A percentile compares a stretch with the other conserved stretches of the same genome.
phyloP scores from a whole-genome alignment of 2,888 invertebrate species.

The Pristionchus mayeri region DNA sequence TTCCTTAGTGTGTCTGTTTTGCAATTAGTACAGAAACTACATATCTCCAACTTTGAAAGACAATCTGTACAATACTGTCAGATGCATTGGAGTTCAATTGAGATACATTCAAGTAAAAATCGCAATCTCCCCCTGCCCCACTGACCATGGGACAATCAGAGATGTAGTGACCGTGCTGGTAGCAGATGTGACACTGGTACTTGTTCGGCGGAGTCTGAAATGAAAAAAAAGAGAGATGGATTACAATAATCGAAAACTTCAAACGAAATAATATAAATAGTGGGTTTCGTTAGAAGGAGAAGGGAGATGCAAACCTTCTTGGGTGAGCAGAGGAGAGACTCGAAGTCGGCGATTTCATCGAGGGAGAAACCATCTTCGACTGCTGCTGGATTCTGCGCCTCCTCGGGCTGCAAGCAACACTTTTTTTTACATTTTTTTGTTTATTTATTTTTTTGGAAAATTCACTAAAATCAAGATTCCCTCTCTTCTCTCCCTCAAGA shows the following conservation, averaged over 20 bases:
- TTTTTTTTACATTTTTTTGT: too few relatives aligned
- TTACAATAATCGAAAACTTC: too few relatives aligned
- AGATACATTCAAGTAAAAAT: background rate
- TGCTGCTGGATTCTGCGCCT: conserved; percentile 50
- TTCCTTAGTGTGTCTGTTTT: too few relatives aligned
- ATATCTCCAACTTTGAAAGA: background rate
- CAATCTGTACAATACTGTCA: background rate
- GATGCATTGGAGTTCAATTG: background rate
- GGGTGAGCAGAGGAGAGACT: conserved; percentile 73
- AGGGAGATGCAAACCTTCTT: conserved; percentile 62
- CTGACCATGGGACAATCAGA: conserved; percentile 73
- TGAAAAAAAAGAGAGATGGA: background rate
- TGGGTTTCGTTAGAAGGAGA: background rate
- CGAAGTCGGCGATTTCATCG: conserved; percentile 74
- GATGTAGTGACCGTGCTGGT: conserved; percentile 73
- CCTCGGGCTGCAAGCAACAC: conserved; percentile 21
- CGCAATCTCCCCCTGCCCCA: background rate
- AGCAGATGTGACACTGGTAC: conserved; percentile 76
- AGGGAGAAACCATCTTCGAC: conserved; percentile 72
- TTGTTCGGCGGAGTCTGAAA: conserved; percentile 69
- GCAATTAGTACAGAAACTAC: background rate
- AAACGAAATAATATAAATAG: too few relatives aligned
- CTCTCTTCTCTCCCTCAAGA: too few relatives aligned
- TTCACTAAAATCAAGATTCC: too few relatives aligned
- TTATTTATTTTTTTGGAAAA: too few relatives aligned